Conservation (phyloP, 2,888 invertebrate genomes). For the Drosophila formosana region DNA sequence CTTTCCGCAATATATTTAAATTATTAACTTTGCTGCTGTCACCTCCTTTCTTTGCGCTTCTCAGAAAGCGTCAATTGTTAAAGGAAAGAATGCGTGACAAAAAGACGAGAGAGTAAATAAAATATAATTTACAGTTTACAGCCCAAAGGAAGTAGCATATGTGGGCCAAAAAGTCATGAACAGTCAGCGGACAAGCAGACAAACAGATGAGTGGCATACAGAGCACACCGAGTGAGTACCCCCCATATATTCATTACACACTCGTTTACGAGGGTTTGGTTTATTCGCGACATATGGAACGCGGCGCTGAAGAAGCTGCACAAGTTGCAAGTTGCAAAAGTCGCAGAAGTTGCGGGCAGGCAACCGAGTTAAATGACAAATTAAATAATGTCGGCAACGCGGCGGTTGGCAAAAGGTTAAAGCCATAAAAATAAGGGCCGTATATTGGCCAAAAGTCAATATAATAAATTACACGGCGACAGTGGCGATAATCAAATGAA, state of each 20-base stretch:
- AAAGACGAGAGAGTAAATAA: background rate
- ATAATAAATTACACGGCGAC: constrained; percentile 81
- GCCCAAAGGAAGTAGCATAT: constrained; percentile 54
- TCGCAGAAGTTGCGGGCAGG: background rate
- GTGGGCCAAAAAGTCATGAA: constrained; percentile 66
- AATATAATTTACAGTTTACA: constrained; percentile 49
- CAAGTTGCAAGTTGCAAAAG: constrained; percentile 24
- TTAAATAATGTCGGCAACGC: constrained; percentile 80
- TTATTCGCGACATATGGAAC: constrained; percentile 48
- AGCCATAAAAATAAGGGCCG: constrained; percentile 79
- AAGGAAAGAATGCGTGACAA: constrained; percentile 24
- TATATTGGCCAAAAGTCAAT: constrained; percentile 67
- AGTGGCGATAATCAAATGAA: constrained; percentile 81
- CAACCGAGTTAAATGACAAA: constrained; percentile 76
- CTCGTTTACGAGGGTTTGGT: constrained; percentile 34
- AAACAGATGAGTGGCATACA: constrained; percentile 15
- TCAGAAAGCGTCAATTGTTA: constrained; percentile 20
- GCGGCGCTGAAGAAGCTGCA: constrained; percentile 6
- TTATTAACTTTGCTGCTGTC: constrained; percentile 5
- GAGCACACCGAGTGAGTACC: constrained; percentile 22
- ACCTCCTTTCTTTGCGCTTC: constrained; percentile 28
- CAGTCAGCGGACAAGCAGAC: constrained; percentile 23
- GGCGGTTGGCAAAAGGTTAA: constrained; percentile 78
- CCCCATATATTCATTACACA: constrained; percentile 59
- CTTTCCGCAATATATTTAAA: background rate